phyloP scores from a whole-genome alignment of 2,888 invertebrate genomes.

The Atethmia centrago region DNA sequence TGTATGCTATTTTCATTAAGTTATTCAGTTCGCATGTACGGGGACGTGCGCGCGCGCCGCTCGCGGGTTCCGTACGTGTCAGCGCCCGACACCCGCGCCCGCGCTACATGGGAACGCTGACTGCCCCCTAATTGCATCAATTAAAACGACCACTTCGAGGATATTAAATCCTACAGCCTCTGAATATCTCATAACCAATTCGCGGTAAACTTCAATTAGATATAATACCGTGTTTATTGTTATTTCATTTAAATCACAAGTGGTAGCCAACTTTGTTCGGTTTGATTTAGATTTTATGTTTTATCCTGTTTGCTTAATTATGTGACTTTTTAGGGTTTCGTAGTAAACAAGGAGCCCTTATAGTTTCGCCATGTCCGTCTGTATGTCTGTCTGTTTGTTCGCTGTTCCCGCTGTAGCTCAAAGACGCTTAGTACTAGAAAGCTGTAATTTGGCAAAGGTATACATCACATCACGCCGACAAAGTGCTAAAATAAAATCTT shows the following conservation, averaged over 20 bases:
- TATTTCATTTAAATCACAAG: conserved; percentile 44
- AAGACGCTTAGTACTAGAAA: no score
- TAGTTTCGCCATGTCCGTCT: no score
- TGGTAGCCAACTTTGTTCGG: conserved; percentile 44
- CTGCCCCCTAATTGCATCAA: conserved; percentile 80
- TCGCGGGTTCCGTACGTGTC: conserved; percentile 72
- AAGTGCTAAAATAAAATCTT: no score
- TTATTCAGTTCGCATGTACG: conserved; percentile 77
- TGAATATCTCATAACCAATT: conserved; percentile 76
- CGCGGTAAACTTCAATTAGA: conserved; percentile 65
- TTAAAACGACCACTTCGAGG: conserved; percentile 76
- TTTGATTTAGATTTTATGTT: conserved; percentile 20
- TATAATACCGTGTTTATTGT: conserved; percentile 45
- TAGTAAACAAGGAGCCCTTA: no score
- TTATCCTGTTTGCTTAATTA: not conserved
- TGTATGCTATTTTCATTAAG: conserved; percentile 74
- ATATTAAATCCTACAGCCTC: conserved; percentile 78
- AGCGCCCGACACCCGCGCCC: conserved; percentile 67
- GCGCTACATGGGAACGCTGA: conserved; percentile 67
- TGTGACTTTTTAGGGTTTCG: no score
- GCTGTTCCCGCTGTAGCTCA: no score
- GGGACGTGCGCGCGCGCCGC: conserved; percentile 73
- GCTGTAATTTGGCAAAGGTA: no score
- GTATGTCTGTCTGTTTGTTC: no score
- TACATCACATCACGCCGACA: no score